These are phyloP conservation scores for Valencia hispanica DNA, from an alignment of 2,797 vertebrate species.

Conservation along the genomic window DNA sequence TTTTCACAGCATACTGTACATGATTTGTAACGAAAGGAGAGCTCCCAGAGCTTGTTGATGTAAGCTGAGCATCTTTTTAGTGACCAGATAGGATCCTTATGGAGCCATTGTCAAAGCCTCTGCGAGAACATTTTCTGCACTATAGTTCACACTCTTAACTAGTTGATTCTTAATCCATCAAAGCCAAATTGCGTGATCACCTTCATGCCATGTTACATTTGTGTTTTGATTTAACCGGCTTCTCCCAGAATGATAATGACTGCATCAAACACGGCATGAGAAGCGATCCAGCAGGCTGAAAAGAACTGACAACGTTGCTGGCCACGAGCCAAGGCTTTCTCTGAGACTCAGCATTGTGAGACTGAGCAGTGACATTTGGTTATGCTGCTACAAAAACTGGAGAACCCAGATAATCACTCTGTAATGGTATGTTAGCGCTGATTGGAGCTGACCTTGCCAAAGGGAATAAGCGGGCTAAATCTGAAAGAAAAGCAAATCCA, in stretches of 20 bases:
- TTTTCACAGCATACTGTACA: conserved; percentile 20
- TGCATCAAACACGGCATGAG: conserved; percentile 63
- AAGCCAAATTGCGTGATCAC: conserved; percentile 58
- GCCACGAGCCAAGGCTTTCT: conserved; percentile 54
- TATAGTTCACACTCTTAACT: conserved; percentile 6
- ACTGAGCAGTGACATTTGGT: conserved; percentile 67
- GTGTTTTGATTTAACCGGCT: conserved; percentile 55
- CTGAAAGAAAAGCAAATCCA: conserved; percentile 53
- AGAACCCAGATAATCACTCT: conserved; percentile 57
- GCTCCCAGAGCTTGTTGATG: conserved; percentile 17
- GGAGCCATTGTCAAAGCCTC: conserved; percentile 31
- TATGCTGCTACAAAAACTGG: conserved; percentile 51
- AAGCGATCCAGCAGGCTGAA: conserved; percentile 61
- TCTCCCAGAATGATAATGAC: conserved; percentile 70
- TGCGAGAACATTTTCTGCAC: conserved; percentile 15
- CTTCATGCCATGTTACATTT: conserved; percentile 62
- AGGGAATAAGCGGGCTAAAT: conserved; percentile 61
- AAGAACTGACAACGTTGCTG: conserved; percentile 67
- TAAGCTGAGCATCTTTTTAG: conserved; percentile 34
- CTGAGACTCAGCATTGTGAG: conserved; percentile 65
- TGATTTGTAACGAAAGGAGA: conserved; percentile 18
- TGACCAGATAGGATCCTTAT: conserved; percentile 41
- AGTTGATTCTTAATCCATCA: conserved; percentile 37
- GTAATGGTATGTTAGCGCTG: conserved; percentile 65
- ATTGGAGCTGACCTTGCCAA: conserved; percentile 71